Evolutionary conservation across 1,140 invertebrate genomes (phyloP), one percentile per base, ranked within the genome.

Genomic region (honey bee (Apis mellifera)): DNA sequence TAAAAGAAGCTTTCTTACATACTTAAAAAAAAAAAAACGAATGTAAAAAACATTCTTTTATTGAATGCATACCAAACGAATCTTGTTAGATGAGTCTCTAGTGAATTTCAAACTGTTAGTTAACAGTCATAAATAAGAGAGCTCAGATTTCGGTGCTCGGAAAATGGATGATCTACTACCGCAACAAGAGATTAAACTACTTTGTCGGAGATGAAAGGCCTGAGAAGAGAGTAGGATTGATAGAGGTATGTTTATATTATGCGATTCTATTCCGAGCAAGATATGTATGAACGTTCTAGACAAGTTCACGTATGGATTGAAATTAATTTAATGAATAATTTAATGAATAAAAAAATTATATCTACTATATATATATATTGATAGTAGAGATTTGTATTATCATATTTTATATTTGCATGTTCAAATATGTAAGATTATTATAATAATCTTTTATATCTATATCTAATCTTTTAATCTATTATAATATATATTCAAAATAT

Each of bases 31-130:
- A 32, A 17, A 11, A 4, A 54, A 4, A 13, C 13, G 19, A 70
- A 55, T 64, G 81, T 84, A 84, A 84, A 85, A 84, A 87, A 71
- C 65, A 60, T 65, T 86, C 84, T 89, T 84, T 42, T 78, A 59
- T 88, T 75, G 84, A 86, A 84, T 74, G 26, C 54, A 84, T 52
- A 55, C 54, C 50, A 74, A 84, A 54, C 42, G 54, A 70, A 84
- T 42, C 55, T 54, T 87, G 70, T 87, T 87, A 87, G 86, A 87
- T 74, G 26, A 86, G 84, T 74, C 77, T 81, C 81, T 86, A 89
- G 84, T 89, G 84, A 89, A 89, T 89, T 88, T 89, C 83, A 71
- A 87, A 88, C 84, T 89, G 87, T 89, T 84, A 87, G 84, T 87
- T 89, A 88, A 81, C 86, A 88, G 86, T 89, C 59, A 79, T 84